phyloP scores from a whole-genome alignment of 64 coral and sea anemone genomes.

The Stichodactyla mertensii region DNA sequence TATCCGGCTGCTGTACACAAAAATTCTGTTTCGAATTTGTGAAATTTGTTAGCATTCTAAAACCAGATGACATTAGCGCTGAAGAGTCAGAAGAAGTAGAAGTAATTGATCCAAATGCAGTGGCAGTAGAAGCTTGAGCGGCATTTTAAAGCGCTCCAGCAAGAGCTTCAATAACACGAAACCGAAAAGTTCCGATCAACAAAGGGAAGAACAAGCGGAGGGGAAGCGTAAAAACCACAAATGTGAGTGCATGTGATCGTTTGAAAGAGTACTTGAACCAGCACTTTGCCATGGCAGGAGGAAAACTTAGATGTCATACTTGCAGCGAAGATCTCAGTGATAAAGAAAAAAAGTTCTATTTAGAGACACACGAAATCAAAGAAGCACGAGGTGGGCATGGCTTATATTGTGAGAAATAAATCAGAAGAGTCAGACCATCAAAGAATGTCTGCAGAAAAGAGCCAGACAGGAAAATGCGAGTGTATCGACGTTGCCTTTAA shows the following conservation, averaged over 20 bases:
- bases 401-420: not conserved
- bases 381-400: slow-evolving; percentile 32
- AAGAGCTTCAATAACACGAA: slow-evolving; percentile 54
- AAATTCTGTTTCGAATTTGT: too few relatives aligned
- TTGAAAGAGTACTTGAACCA: slow-evolving; percentile 26
- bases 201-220: slow-evolving; percentile 54
- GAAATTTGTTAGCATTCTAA: too few relatives aligned
- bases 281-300: slow-evolving; percentile 19
- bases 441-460: too few relatives aligned
- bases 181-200: slow-evolving; percentile 63
- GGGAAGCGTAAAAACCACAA: slow-evolving; percentile 49
- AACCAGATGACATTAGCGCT: too few relatives aligned
- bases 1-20: too few relatives aligned
- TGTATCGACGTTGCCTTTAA: too few relatives aligned
- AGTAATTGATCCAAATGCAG: too few relatives aligned
- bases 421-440: not conserved
- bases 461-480: too few relatives aligned
- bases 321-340: slow-evolving; percentile 3
- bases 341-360: slow-evolving; percentile 39
- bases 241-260: slow-evolving; percentile 31
- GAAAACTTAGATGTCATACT: slow-evolving; percentile 16
- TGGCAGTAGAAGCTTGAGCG: slow-evolving; percentile 50
- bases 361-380: slow-evolving; percentile 31
- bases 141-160: slow-evolving; percentile 33
- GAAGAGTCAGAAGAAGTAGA: too few relatives aligned